phyloP scores from a whole-genome alignment of 1,140 invertebrate genomes.

The Drosophila bifasciata region DNA sequence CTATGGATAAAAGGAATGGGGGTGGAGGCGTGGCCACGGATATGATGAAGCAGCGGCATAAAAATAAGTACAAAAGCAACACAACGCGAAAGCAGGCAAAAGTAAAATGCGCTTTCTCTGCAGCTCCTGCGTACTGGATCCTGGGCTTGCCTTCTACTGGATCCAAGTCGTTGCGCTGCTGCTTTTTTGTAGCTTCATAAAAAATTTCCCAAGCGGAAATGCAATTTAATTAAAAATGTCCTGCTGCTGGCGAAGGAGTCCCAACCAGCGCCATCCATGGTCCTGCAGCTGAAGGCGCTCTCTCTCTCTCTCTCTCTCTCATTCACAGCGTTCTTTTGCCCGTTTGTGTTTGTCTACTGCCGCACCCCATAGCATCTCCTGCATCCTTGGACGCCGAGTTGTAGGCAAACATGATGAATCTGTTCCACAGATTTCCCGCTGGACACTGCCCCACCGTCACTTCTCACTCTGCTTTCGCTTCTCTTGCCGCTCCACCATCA shows the following conservation, averaged over 20 bases:
- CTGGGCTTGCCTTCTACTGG: background rate
- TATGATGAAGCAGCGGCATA: constrained; percentile 73
- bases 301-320: constrained; percentile 10
- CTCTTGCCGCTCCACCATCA: constrained; percentile 3
- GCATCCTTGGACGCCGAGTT: constrained; percentile 52
- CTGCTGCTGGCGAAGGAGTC: constrained; percentile 64
- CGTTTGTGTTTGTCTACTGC: too few relatives aligned
- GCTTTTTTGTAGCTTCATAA: constrained; percentile 78
- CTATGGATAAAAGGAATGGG: constrained; percentile 1
- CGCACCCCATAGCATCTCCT: constrained; percentile 29
- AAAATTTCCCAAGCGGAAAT: constrained; percentile 82
- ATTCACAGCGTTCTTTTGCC: constrained; percentile 7
- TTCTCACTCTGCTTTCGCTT: background rate
- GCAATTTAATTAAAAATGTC: constrained; percentile 82
- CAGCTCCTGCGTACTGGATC: background rate
- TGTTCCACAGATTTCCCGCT: constrained; percentile 77
- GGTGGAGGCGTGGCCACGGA: constrained; percentile 48
- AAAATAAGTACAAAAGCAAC: constrained; percentile 74
- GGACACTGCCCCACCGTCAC: constrained; percentile 32
- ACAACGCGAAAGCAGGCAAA: constrained; percentile 47
- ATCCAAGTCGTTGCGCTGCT: constrained; percentile 4
- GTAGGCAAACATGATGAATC: constrained; percentile 81
- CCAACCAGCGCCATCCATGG: constrained; percentile 5
- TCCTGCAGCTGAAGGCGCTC: constrained; percentile 26
- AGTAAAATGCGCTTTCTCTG: constrained; percentile 49